Conservation (phyloP, 2,888 invertebrate genomes). For the Alentia gelatinosa region DNA sequence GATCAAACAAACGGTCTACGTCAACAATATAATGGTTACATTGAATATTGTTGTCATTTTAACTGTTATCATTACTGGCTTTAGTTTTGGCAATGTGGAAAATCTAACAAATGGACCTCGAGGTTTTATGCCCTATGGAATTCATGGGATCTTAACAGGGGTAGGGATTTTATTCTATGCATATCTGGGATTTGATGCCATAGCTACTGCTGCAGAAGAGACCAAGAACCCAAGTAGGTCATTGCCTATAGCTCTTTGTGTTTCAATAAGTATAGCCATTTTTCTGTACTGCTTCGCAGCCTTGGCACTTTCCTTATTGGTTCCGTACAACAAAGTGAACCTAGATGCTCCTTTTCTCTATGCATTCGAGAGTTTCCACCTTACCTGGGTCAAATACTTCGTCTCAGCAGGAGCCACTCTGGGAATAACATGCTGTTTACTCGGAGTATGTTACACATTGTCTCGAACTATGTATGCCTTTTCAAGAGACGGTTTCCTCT, state of each 20-base stretch:
- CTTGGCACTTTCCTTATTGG: not conserved
- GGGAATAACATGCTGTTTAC: not conserved
- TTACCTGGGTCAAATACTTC: not conserved
- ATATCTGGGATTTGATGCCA: conserved; percentile 19
- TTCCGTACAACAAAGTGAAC: not conserved
- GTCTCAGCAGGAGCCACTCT: not conserved
- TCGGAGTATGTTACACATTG: not conserved
- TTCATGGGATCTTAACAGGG: not conserved
- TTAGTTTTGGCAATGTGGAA: not conserved
- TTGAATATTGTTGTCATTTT: not conserved
- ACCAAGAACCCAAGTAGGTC: conserved; percentile 21
- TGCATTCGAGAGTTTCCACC: not conserved
- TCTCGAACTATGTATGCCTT: not conserved
- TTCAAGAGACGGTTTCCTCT: not conserved
- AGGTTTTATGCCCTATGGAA: not conserved
- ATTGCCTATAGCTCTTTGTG: not conserved
- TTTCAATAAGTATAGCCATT: not conserved
- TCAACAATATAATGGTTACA: not conserved
- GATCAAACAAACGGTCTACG: not conserved
- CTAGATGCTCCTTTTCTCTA: not conserved
- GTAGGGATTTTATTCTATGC: not conserved
- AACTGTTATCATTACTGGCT: not conserved
- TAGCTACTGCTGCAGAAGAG: conserved; percentile 8
- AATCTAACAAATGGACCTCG: not conserved
- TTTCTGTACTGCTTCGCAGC: not conserved